A percentile compares a stretch with the other conserved stretches of the same genome.
phyloP scores from a whole-genome alignment of 2,888 invertebrate genomes.

The Rhyacophila evoluta region DNA sequence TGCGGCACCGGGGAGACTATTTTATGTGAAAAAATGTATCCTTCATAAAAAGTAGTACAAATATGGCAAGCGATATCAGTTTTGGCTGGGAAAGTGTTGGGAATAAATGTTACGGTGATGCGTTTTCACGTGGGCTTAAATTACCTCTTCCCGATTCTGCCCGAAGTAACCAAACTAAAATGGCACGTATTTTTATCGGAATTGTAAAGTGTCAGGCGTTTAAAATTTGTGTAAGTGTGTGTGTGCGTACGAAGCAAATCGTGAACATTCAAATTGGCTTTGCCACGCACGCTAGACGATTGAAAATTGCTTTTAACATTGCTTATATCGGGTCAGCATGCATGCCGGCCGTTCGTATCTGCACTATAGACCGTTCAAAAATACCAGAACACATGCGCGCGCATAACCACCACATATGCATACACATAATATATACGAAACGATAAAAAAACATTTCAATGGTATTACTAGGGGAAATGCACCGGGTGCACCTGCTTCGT shows the following conservation, averaged over 20 bases:
- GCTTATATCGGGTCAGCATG: conserved; percentile 4
- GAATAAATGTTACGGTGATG: no score
- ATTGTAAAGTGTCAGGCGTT: no score
- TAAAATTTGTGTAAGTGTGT: no score
- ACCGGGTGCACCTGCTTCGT: not conserved
- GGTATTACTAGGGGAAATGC: not conserved
- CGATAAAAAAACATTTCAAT: conserved; percentile 12
- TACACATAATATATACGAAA: not conserved
- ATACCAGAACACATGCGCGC: conserved; percentile 18
- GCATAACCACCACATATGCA: not conserved
- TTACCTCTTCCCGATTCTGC: no score
- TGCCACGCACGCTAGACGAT: not conserved
- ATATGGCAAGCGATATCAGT: no score
- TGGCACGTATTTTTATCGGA: no score
- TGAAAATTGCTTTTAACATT: not conserved
- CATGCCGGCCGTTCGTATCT: not conserved
- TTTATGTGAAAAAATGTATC: no score
- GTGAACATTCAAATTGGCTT: not conserved
- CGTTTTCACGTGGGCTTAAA: no score
- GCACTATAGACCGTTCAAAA: not conserved
- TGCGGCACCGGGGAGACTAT: no score
- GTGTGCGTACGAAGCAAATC: not conserved
- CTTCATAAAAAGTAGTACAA: no score
- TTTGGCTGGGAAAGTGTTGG: no score
- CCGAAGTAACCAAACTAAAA: no score